Base-by-base conservation (phyloP, 2,113 vertebrate genomes). In the Diadophis punctatus region DNA sequence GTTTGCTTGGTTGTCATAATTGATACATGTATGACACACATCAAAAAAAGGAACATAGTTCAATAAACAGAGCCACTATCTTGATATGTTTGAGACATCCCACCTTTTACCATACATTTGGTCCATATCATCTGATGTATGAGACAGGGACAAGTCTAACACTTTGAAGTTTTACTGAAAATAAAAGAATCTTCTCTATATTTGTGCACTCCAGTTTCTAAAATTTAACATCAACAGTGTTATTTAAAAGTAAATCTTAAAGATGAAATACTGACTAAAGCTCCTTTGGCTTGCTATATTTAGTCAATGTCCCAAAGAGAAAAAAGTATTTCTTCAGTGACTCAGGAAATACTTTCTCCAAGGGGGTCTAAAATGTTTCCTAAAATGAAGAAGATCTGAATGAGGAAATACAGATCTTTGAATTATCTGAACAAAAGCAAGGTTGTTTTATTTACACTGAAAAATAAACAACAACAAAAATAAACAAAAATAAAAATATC, bases 301-400 rank as follows among this genome's bases (percentile, higher is more conserved):
- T 93, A 94, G 88, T 94, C 93, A 94, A 88, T 94, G 90, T 49
- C 89, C 63, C 23, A 94, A 88, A 96, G 93, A 52, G 60, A 46
- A 53, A 92, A 22, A 46, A 10, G 68, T 55, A 84, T 80, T 91
- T 30, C 20, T 91, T 91, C 27, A 20, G 74, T 25, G 60, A 89
- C 0, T 46, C 39, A 90, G 94, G 63, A 34, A 94, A 18, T 22
- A 8, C 63, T 89, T 43, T 9, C 86, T 53, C 87, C 92, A 93
- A 88, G 58, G 16, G 11, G 68, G 30, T 34, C 89, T 52, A 53
- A 23, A 49, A 0, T 86, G 55, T 55, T 12, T 55, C n/a, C 34
- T 27, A 84, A n/a, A 84, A 39, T 43, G 8, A 87, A 58, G 12
- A 80, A 90, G 88, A 93, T 30, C 18, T 25, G 20, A 6, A 92